A percentile compares a stretch with the other conserved stretches of the same genome.
Conservation (phyloP, 2,113 vertebrate genomes). For the Crocuta crocuta region DNA sequence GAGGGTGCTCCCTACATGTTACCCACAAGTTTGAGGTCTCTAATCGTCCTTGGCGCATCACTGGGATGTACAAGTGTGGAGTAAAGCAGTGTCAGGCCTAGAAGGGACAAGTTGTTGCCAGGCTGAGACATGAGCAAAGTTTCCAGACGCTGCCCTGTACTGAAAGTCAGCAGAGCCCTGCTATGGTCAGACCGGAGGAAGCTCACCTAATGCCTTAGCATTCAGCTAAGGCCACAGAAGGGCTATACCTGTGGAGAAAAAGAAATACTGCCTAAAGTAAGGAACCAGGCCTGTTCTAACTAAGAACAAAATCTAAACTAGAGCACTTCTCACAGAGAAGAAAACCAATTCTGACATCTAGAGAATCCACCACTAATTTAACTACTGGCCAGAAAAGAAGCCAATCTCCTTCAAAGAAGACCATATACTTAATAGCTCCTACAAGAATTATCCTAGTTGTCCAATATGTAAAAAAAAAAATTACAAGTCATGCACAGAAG, state of each 20-base stretch:
- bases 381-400: neutral
- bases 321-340: neutral
- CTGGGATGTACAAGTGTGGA: neutral
- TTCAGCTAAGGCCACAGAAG: neutral
- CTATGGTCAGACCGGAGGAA: neutral
- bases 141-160: no score
- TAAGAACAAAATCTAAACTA: neutral
- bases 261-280: neutral
- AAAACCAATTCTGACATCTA: neutral
- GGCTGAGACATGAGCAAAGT: neutral
- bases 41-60: neutral
- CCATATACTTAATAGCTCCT: neutral
- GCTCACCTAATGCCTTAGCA: neutral
- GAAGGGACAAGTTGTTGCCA: neutral
- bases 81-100: neutral
- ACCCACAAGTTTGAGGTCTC: neutral
- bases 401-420: slow-evolving; percentile 23
- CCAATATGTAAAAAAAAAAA: slow-evolving; percentile 17
- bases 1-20: neutral
- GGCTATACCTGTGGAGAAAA: neutral
- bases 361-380: neutral
- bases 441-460: neutral
- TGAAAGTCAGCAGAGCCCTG: neutral
- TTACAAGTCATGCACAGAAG: neutral
- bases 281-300: neutral